phyloP scores from a whole-genome alignment of 53 echinoderm and acorn worm species.

The Arbacia lixula region DNA sequence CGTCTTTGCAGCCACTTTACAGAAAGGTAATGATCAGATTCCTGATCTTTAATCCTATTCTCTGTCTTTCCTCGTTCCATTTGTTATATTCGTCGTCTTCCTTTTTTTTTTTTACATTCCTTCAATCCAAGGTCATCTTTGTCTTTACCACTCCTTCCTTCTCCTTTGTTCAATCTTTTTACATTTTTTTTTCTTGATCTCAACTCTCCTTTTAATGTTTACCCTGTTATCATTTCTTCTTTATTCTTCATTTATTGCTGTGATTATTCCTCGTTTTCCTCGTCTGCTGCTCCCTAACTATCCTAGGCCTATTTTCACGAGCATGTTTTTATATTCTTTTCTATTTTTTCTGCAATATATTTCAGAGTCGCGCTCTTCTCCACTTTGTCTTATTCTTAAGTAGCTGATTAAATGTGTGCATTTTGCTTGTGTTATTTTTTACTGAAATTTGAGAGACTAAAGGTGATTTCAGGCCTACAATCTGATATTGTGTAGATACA shows the following conservation, averaged over 20 bases:
- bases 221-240: neutral
- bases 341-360: too few species aligned
- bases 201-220: neutral
- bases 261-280: neutral
- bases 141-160: neutral
- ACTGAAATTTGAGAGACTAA: too few species aligned
- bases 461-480: too few species aligned
- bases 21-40: conserved; percentile 38
- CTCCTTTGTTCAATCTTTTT: neutral
- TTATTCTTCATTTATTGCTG: neutral
- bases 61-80: neutral
- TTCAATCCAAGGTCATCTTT: neutral
- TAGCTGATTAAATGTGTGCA: too few species aligned
- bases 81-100: neutral
- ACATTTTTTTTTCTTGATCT: neutral
- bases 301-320: too few species aligned
- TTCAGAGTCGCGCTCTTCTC: too few species aligned
- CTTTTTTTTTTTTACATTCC: neutral
- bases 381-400: too few species aligned
- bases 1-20: conserved; percentile 2
- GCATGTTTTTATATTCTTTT: too few species aligned
- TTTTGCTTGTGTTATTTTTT: too few species aligned
- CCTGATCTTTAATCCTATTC: neutral
- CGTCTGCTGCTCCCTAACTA: neutral
- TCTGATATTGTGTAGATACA: too few species aligned